Evolutionary conservation across 2,888 invertebrate species (phyloP).

Genomic region (Drosophila villosipedis): DNA sequence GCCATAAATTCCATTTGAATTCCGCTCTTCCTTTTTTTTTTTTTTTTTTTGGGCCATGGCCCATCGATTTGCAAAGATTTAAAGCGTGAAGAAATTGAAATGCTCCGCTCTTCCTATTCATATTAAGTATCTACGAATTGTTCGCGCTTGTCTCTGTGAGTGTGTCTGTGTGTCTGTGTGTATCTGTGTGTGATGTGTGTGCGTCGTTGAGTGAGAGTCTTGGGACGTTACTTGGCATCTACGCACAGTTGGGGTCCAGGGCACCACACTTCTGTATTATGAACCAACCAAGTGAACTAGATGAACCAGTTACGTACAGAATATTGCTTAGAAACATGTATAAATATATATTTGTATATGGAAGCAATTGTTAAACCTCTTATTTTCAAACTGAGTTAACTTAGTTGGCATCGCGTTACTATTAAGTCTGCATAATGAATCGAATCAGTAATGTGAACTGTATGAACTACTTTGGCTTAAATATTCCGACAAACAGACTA

Average conservation of each 20-base stretch:
- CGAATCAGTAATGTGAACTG: background rate
- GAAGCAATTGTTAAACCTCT: background rate
- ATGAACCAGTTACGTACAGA: background rate
- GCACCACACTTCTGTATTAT: slow-evolving; percentile 15
- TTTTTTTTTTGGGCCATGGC: slow-evolving; percentile 40
- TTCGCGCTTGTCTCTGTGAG: slow-evolving; percentile 27
- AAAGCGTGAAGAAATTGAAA: slow-evolving; percentile 64
- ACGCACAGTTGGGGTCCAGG: slow-evolving; percentile 22
- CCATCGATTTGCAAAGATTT: slow-evolving; percentile 63
- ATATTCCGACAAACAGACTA: background rate
- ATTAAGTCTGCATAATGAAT: background rate
- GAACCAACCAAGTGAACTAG: slow-evolving; percentile 16
- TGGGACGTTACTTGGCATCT: slow-evolving; percentile 30
- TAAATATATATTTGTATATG: background rate
- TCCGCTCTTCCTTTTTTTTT: slow-evolving; percentile 31
- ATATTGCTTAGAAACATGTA: background rate
- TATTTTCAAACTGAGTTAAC: background rate
- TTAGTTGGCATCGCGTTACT: background rate
- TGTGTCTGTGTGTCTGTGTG: background rate
- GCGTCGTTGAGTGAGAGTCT: slow-evolving; percentile 5
- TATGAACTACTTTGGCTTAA: background rate
- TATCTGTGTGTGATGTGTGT: slow-evolving; percentile 10
- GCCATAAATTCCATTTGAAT: slow-evolving; percentile 60
- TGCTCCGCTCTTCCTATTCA: slow-evolving; percentile 48
- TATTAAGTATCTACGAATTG: slow-evolving; percentile 52